Percentiles rank a stretch among this genome's conserved stretches.
Conservation (phyloP, 2,113 vertebrate genomes). For the Gavia stellata region DNA sequence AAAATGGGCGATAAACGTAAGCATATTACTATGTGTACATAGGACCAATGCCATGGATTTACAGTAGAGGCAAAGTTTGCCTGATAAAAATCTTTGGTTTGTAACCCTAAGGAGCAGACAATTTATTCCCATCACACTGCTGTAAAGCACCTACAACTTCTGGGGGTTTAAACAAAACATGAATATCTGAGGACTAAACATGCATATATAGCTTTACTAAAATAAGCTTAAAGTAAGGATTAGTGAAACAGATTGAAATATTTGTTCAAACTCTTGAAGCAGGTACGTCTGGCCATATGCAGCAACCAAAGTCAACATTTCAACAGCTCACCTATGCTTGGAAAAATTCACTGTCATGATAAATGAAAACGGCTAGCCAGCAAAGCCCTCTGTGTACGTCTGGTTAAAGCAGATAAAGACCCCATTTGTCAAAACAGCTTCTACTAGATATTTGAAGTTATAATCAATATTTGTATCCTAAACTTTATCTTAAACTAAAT, state of each 20-base stretch:
- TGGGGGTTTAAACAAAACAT: background rate
- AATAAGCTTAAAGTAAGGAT: background rate
- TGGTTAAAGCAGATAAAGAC: background rate
- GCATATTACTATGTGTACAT: background rate
- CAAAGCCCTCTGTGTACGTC: background rate
- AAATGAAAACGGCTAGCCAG: background rate
- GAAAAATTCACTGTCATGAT: background rate
- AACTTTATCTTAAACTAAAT: background rate
- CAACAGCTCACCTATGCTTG: background rate
- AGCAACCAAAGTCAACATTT: background rate
- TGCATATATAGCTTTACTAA: background rate
- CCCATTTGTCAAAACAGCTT: background rate
- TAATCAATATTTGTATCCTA: background rate
- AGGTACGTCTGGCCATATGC: background rate
- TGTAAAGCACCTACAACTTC: background rate
- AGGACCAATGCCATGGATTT: conserved; percentile 16
- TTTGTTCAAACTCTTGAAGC: background rate
- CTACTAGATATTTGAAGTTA: background rate
- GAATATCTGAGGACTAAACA: background rate
- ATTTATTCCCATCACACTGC: background rate
- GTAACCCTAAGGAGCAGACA: background rate
- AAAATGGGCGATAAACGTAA: background rate
- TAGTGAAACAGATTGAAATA: background rate
- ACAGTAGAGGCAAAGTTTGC: conserved; percentile 35
- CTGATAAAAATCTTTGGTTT: background rate